Evolutionary conservation across 2,797 vertebrate genomes (phyloP).

Genomic region (Etheostoma perlongum): DNA sequence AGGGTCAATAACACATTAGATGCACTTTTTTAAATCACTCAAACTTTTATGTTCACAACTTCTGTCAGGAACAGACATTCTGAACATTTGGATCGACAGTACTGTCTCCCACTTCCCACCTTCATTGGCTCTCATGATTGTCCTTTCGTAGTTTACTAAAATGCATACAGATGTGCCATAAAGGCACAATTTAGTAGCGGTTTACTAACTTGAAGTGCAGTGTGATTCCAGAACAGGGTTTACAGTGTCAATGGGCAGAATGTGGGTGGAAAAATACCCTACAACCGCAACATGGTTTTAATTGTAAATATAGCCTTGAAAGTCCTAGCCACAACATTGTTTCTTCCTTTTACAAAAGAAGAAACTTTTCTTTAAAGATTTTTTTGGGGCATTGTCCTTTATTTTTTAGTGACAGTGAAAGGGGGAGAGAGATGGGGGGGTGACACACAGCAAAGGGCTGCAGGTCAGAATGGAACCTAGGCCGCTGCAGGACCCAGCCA

Average conservation of each 20-base stretch:
- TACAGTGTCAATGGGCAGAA: conserved; percentile 43
- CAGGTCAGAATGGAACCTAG: too few species aligned
- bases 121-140: conserved; percentile 15
- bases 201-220: conserved; percentile 40
- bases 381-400: too few species aligned
- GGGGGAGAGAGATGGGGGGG: too few species aligned
- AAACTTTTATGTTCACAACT: background rate
- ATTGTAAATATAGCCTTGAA: conserved; percentile 32
- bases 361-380: too few species aligned
- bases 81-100: background rate
- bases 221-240: conserved; percentile 46
- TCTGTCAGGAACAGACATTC: conserved; percentile 11
- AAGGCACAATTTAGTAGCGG: conserved; percentile 45
- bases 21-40: background rate
- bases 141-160: conserved; percentile 42
- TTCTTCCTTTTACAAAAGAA: conserved; percentile 6
- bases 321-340: conserved; percentile 35
- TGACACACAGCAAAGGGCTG: too few species aligned
- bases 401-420: too few species aligned
- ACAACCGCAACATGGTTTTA: conserved; percentile 25
- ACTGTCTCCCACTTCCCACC: conserved; percentile 3
- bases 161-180: conserved; percentile 51
- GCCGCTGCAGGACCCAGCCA: too few species aligned
- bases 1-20: background rate
- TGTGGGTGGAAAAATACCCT: conserved; percentile 36